phyloP scores from a whole-genome alignment of 2,888 invertebrate genomes.

The Periphyllus acericola region DNA sequence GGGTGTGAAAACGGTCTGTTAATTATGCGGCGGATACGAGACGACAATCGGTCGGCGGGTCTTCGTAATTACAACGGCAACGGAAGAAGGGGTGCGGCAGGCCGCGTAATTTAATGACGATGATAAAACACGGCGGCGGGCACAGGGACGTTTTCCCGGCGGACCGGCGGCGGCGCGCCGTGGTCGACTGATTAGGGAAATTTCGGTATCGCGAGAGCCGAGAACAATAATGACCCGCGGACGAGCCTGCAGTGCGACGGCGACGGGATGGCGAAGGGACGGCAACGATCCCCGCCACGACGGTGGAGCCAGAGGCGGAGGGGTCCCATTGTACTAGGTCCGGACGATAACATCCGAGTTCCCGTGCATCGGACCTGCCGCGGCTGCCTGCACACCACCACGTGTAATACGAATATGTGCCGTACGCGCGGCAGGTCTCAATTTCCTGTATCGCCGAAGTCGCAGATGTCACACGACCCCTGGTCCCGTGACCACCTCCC shows the following conservation, averaged over 20 bases:
- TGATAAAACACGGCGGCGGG: not conserved
- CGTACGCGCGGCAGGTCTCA: not conserved
- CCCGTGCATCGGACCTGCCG: too few relatives aligned
- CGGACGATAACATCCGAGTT: not conserved
- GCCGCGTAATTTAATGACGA: not conserved
- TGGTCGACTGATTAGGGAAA: slow-evolving; percentile 25
- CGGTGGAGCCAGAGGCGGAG: not conserved
- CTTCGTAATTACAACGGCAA: too few relatives aligned
- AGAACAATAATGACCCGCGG: slow-evolving; percentile 8
- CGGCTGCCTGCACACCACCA: too few relatives aligned
- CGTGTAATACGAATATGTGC: not conserved
- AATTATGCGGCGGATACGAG: not conserved
- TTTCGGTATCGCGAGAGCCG: not conserved
- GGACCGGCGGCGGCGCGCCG: not conserved
- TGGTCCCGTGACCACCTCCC: not conserved
- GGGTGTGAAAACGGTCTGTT: not conserved
- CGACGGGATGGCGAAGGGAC: too few relatives aligned
- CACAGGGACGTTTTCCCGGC: not conserved
- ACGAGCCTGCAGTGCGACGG: not conserved
- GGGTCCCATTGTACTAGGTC: not conserved
- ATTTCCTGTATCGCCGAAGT: not conserved
- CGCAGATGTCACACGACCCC: not conserved
- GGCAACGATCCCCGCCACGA: too few relatives aligned
- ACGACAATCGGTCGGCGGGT: slow-evolving; percentile 13
- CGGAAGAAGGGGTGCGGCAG: not conserved